Evolutionary conservation across 2,797 vertebrate genomes (phyloP).

Genomic region (Graptemys geographica): DNA sequence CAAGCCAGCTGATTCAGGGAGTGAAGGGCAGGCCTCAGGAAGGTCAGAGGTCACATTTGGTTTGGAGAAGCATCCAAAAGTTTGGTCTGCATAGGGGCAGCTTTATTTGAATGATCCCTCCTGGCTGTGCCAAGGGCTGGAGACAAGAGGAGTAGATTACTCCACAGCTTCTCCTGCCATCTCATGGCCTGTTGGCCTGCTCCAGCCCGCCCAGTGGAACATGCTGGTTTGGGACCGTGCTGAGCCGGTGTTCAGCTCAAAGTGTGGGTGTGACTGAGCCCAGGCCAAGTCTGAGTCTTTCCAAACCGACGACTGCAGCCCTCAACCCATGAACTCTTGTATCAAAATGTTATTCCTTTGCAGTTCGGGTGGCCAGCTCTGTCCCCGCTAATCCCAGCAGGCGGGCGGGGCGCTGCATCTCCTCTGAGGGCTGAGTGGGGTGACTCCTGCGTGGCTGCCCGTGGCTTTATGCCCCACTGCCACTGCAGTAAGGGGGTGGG

Average conservation of each 20-base stretch:
- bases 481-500: neutral
- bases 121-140: neutral
- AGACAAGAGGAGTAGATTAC: neutral
- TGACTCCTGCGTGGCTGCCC: neutral
- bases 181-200: neutral
- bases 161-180: neutral
- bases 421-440: neutral
- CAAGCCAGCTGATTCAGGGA: neutral
- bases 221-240: neutral
- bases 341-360: neutral
- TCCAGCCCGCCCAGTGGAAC: neutral
- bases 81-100: neutral
- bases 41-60: neutral
- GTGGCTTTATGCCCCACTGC: neutral
- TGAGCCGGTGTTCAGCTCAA: neutral
- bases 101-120: neutral
- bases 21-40: neutral
- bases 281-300: neutral
- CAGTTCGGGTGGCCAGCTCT: neutral
- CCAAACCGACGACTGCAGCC: neutral
- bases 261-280: too few relatives aligned
- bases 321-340: too few relatives aligned
- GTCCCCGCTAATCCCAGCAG: neutral
- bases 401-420: too few relatives aligned
- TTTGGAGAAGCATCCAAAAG: neutral